A percentile compares a stretch with the other conserved stretches of the same genome.
phyloP scores from a whole-genome alignment of 1,140 invertebrate genomes.

The Drosophila nannoptera region DNA sequence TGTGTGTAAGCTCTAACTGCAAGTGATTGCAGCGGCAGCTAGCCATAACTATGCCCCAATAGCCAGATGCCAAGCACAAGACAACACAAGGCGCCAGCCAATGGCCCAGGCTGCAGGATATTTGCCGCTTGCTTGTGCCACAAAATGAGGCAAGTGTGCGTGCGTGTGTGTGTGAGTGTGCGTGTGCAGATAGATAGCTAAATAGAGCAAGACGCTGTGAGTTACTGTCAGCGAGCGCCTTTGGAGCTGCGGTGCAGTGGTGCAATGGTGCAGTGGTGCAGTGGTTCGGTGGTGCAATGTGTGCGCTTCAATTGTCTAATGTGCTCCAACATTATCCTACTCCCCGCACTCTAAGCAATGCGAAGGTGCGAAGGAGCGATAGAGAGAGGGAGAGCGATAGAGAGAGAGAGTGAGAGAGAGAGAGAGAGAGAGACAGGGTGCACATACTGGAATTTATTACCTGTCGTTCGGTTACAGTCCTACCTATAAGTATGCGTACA shows the following conservation, averaged over 20 bases:
- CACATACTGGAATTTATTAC: conserved; percentile 28
- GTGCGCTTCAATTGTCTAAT: conserved; percentile 51
- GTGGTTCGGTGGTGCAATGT: conserved; percentile 21
- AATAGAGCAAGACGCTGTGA: conserved; percentile 13
- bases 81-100: conserved; percentile 47
- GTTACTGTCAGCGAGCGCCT: conserved; percentile 27
- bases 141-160: conserved; percentile 24
- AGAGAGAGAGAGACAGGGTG: not conserved
- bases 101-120: conserved; percentile 34
- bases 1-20: conserved; percentile 52
- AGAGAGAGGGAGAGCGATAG: too few species aligned
- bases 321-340: conserved; percentile 5
- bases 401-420: too few species aligned
- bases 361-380: too few species aligned
- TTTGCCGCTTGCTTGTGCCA: conserved; percentile 41
- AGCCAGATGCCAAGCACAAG: conserved; percentile 43
- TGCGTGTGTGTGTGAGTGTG: too few species aligned
- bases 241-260: conserved; percentile 46
- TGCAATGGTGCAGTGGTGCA: conserved; percentile 15
- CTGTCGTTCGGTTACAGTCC: not conserved
- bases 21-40: conserved; percentile 66
- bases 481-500: not conserved
- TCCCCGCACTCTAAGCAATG: not conserved
- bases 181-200: conserved; percentile 18
- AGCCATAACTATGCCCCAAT: conserved; percentile 31